Evolutionary conservation across 2,888 invertebrate species (phyloP).

Genomic region (Palloptera scutellata): DNA sequence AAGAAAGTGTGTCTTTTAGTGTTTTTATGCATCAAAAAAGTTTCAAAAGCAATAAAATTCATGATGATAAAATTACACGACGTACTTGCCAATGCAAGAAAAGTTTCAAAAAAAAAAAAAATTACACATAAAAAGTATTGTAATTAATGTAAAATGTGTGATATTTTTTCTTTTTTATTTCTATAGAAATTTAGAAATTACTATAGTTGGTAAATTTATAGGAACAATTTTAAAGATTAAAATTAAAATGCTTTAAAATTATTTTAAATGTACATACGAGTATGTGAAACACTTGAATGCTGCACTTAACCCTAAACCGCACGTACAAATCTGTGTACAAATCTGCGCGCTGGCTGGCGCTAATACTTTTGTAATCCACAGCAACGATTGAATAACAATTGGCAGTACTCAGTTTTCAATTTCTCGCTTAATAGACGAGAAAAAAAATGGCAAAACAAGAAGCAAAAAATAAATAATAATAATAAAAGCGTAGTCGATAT

Average conservation of each 20-base stretch:
- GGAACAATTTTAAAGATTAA: not conserved
- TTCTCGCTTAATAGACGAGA: constrained; percentile 22
- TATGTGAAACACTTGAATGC: not conserved
- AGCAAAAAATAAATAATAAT: not conserved
- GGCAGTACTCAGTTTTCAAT: constrained; percentile 25
- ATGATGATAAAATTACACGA: not conserved
- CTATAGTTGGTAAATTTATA: not conserved
- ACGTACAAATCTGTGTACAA: constrained; percentile 11
- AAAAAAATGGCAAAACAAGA: constrained; percentile 17
- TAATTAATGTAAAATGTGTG: constrained; percentile 25
- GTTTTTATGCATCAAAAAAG: constrained; percentile 24
- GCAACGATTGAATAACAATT: constrained; percentile 30
- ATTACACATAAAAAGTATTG: too few relatives aligned
- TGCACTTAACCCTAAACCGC: constrained; percentile 25
- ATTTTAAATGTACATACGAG: not conserved
- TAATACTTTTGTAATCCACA: constrained; percentile 25
- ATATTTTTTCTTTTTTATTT: not conserved
- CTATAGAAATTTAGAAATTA: too few relatives aligned
- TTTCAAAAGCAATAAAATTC: constrained; percentile 28
- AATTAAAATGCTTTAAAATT: not conserved
- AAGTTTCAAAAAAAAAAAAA: not conserved
- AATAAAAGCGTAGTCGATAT: not conserved
- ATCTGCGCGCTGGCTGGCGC: constrained; percentile 14
- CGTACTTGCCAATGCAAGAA: not conserved
- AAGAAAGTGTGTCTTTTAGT: constrained; percentile 25